phyloP scores from a whole-genome alignment of 2,888 invertebrate genomes.

The Xanthorhoe spadicearia region DNA sequence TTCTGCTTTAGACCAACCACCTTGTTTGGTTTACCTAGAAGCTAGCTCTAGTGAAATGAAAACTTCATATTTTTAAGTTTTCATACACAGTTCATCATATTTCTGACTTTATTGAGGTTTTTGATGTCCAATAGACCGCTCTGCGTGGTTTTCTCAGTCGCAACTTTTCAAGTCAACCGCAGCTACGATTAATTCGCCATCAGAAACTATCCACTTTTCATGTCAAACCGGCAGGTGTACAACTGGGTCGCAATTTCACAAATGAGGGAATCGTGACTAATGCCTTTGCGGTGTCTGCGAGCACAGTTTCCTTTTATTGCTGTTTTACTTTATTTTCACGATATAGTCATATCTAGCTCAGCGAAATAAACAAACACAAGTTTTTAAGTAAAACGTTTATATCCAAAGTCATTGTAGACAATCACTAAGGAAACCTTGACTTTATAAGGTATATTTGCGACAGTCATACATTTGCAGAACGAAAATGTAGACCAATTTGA shows the following conservation, averaged over 20 bases:
- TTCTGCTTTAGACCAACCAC: too few species aligned
- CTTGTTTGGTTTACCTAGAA: too few species aligned
- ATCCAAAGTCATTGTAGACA: too few species aligned
- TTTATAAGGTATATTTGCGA: not conserved
- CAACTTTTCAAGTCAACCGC: conserved; percentile 25
- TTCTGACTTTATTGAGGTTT: too few species aligned
- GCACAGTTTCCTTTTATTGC: conserved; percentile 25
- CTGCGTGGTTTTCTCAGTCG: not conserved
- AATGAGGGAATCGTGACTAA: conserved; percentile 51
- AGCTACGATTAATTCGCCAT: conserved; percentile 30
- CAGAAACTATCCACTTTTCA: conserved; percentile 35
- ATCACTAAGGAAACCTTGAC: not conserved
- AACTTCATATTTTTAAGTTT: too few species aligned
- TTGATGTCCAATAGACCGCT: not conserved
- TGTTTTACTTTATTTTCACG: conserved; percentile 15
- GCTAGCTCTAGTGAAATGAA: too few species aligned
- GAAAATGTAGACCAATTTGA: too few species aligned
- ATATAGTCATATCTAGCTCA: conserved; percentile 1
- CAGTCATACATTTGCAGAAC: not conserved
- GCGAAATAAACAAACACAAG: not conserved
- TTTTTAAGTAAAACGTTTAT: too few species aligned
- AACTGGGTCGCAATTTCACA: conserved; percentile 53
- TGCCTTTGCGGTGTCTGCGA: conserved; percentile 34
- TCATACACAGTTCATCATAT: too few species aligned
- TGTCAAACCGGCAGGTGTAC: conserved; percentile 33